Percentiles rank a stretch among this genome's conserved stretches.
These are phyloP conservation scores for Todiramphus chloris DNA, from an alignment of 2,113 vertebrate genomes.

Conservation along the genomic window DNA sequence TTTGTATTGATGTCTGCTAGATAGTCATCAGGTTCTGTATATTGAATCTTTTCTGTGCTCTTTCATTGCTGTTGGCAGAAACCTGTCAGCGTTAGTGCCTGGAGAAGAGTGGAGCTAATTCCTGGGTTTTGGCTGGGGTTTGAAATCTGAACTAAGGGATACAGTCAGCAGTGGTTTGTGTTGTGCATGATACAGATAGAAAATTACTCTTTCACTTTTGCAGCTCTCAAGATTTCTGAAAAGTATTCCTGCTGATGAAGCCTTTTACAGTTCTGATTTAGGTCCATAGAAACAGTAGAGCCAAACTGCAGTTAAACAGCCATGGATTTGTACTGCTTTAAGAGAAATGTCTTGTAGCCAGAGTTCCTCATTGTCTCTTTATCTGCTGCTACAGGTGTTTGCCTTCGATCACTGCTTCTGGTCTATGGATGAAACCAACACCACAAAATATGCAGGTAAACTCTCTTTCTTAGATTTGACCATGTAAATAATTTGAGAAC, in stretches of 20 bases:
- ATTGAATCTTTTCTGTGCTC: not conserved
- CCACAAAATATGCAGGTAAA: constrained; percentile 95
- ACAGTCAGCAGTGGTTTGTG: not conserved
- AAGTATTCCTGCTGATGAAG: not conserved
- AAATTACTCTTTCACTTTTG: not conserved
- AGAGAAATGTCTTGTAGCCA: not conserved
- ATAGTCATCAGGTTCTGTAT: not conserved
- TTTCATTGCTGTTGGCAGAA: not conserved
- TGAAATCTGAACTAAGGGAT: not conserved
- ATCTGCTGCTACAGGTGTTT: constrained; percentile 85
- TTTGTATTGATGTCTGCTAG: not conserved
- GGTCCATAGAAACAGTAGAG: not conserved
- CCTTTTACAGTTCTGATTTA: not conserved
- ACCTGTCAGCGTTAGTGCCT: not conserved
- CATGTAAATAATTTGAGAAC: not conserved
- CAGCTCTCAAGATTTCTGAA: not conserved
- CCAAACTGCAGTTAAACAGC: not conserved
- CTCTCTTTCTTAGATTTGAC: not conserved
- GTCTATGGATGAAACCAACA: constrained; percentile 98
- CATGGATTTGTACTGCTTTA: not conserved
- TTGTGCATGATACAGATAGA: not conserved
- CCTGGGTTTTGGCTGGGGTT: not conserved
- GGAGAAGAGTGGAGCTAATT: not conserved
- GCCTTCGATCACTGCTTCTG: constrained; percentile 99
- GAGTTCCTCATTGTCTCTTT: constrained; percentile 31